Percentiles rank a stretch among this genome's conserved stretches.
These are phyloP conservation scores for Autographa gamma DNA, from an alignment of 2,888 invertebrate genomes.

Conservation along the genomic window DNA sequence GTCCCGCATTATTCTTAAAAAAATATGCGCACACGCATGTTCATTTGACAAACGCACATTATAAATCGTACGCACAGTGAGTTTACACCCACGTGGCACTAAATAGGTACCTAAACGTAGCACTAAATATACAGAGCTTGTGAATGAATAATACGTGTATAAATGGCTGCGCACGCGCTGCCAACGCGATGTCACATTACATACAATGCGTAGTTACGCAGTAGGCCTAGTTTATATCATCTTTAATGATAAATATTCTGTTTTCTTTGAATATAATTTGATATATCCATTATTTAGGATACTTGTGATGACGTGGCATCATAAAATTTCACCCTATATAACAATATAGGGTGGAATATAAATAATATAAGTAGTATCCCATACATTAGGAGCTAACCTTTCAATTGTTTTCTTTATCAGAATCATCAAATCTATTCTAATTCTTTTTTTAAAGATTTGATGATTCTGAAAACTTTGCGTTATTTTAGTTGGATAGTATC, in stretches of 20 bases:
- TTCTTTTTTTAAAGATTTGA: too few relatives aligned
- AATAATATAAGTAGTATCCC: too few relatives aligned
- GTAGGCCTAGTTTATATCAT: conserved; percentile 24
- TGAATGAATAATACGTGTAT: conserved; percentile 54
- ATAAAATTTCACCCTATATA: too few relatives aligned
- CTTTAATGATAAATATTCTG: neutral
- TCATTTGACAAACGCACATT: conserved; percentile 42
- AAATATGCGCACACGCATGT: conserved; percentile 28
- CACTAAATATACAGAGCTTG: conserved; percentile 51
- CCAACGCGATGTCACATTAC: conserved; percentile 45
- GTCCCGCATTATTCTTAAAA: conserved; percentile 18
- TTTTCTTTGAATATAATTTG: too few relatives aligned
- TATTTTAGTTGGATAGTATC: too few relatives aligned
- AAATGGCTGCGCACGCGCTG: conserved; percentile 48
- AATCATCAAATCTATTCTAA: too few relatives aligned
- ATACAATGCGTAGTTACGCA: conserved; percentile 17
- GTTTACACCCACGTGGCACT: conserved; percentile 35
- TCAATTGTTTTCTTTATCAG: too few relatives aligned
- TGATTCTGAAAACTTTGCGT: too few relatives aligned
- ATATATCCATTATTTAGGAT: too few relatives aligned
- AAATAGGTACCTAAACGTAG: conserved; percentile 27
- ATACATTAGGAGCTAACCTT: too few relatives aligned
- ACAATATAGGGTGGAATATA: too few relatives aligned
- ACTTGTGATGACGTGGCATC: too few relatives aligned
- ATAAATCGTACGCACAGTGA: conserved; percentile 36